Percentiles rank a stretch among this genome's conserved stretches.
Evolutionary conservation across 2,797 vertebrate genomes (phyloP).

Genomic region (Pithecia hirsuta): DNA sequence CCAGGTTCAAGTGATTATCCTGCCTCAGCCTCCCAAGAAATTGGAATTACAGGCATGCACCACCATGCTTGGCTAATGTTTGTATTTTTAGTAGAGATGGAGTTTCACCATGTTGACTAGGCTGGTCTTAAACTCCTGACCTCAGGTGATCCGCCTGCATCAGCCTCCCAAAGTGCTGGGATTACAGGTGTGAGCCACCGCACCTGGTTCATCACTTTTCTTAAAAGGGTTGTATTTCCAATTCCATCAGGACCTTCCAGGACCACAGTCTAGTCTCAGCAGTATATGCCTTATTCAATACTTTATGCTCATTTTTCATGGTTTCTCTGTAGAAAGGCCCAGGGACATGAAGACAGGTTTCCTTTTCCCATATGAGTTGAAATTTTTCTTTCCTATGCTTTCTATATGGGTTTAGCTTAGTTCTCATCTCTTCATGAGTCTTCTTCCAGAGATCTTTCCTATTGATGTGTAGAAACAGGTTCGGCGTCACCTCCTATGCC

Average conservation of each 20-base stretch:
- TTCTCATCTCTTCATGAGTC: not conserved
- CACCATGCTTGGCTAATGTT: no score
- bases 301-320: rapidly evolving
- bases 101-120: no score
- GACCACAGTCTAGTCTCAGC: not conserved
- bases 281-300: rapidly evolving
- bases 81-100: no score
- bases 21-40: no score
- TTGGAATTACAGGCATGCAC: no score
- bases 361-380: not conserved
- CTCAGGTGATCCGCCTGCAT: no score
- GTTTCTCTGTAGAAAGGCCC: not conserved
- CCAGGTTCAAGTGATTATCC: no score
- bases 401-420: not conserved
- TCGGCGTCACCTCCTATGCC: not conserved
- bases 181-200: no score
- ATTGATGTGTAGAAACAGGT: not conserved
- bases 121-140: no score
- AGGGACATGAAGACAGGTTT: not conserved
- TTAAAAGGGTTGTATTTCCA: constrained; percentile 42
- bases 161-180: no score
- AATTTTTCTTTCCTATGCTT: constrained; percentile 26
- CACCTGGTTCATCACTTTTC: not conserved
- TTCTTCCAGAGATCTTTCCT: not conserved
- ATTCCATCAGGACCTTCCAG: not conserved